Percentiles rank a stretch among this genome's conserved stretches.
Conservation (phyloP, 2,888 invertebrate genomes). For the Stenotaenia linearis region DNA sequence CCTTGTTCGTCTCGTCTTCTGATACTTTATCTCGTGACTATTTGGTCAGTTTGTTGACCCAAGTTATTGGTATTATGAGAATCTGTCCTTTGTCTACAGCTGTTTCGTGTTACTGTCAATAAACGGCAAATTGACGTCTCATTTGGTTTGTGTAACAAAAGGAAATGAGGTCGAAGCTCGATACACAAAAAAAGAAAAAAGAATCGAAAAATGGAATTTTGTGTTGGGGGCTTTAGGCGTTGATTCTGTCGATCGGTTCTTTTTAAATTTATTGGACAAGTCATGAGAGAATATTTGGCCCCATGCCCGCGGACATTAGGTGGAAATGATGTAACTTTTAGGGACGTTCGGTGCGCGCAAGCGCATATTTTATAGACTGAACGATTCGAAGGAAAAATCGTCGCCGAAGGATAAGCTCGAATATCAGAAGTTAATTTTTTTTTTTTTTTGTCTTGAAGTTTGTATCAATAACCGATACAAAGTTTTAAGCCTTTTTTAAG, state of each 20-base stretch:
- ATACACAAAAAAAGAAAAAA: not conserved
- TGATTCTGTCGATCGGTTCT: not conserved
- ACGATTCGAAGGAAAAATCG: not conserved
- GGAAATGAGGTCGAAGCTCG: not conserved
- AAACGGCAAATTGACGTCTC: not conserved
- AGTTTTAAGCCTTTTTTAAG: no score
- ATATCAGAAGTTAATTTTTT: not conserved
- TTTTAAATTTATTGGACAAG: not conserved
- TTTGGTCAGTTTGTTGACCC: not conserved
- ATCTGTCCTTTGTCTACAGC: not conserved
- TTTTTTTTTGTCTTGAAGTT: not conserved
- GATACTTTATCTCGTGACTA: not conserved
- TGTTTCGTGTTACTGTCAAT: not conserved
- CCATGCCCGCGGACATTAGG: not conserved
- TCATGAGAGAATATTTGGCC: not conserved
- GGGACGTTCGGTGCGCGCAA: not conserved
- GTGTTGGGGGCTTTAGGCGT: not conserved
- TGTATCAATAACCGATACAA: no score
- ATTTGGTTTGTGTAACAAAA: not conserved
- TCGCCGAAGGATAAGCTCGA: not conserved
- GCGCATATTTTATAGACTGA: not conserved
- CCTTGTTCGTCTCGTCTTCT: not conserved
- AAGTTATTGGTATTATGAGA: not conserved
- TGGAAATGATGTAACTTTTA: not conserved
- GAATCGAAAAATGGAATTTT: no score